A percentile compares a stretch with the other conserved stretches of the same genome.
Evolutionary conservation across 1,140 invertebrate species (phyloP).

Genomic region (Gonioctena quinquepunctata): DNA sequence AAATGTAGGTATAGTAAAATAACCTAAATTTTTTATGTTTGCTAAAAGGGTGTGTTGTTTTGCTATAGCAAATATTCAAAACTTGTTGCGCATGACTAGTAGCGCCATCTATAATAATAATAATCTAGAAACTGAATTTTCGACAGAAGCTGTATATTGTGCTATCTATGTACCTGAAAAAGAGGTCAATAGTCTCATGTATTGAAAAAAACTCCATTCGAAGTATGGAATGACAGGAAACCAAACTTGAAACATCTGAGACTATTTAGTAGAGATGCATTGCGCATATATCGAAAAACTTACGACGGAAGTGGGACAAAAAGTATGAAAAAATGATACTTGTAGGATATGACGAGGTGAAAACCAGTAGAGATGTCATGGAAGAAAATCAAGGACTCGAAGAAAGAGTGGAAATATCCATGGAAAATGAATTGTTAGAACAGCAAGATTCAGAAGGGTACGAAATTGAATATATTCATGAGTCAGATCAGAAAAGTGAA

Average conservation of each 20-base stretch:
- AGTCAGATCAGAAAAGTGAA: background rate
- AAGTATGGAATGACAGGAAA: conserved; percentile 52
- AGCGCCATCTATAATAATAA: too few relatives aligned
- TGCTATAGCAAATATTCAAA: too few relatives aligned
- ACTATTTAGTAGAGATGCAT: conserved; percentile 53
- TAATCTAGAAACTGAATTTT: conserved; percentile 44
- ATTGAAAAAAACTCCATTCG: background rate
- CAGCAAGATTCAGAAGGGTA: background rate
- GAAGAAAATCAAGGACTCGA: background rate
- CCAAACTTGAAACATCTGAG: conserved; percentile 54
- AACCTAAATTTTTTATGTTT: too few relatives aligned
- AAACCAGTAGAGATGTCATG: background rate
- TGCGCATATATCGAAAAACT: conserved; percentile 50
- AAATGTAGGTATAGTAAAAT: too few relatives aligned
- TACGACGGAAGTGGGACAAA: conserved; percentile 47
- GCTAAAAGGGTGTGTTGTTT: too few relatives aligned
- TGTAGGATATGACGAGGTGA: conserved; percentile 49
- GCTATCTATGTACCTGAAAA: conserved; percentile 1
- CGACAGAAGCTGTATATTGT: conserved; percentile 51
- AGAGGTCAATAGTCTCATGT: background rate
- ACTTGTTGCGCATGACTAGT: too few relatives aligned
- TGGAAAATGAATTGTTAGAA: background rate
- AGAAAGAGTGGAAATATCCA: background rate
- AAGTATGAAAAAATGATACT: conserved; percentile 49
- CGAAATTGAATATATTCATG: background rate